Conservation (phyloP, 2,888 invertebrate species). For the Synergus gifuensis region DNA sequence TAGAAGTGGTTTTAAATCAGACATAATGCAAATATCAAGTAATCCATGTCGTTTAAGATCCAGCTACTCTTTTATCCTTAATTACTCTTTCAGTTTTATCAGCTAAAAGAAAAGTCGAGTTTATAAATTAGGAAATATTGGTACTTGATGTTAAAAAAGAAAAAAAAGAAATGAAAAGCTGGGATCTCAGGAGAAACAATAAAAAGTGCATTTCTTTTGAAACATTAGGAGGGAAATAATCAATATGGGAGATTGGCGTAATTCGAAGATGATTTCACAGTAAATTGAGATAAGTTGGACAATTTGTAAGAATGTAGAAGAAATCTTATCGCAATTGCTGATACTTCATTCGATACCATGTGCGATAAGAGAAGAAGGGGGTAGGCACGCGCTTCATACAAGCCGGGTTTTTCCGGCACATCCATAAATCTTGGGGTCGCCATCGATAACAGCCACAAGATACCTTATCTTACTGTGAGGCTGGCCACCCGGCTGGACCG, state of each 20-base stretch:
- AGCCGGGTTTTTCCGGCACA: constrained; percentile 62
- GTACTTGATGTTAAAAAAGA: too few relatives aligned
- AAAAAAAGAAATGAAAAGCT: too few relatives aligned
- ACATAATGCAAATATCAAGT: too few relatives aligned
- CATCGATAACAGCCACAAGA: constrained; percentile 74
- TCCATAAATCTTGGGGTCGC: constrained; percentile 73
- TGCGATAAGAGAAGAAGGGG: constrained; percentile 51
- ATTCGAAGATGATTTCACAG: not conserved
- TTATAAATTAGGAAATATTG: too few relatives aligned
- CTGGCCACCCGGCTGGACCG: constrained; percentile 59
- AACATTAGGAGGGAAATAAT: not conserved
- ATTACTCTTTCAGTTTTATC: too few relatives aligned
- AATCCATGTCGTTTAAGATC: too few relatives aligned
- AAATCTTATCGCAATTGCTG: constrained; percentile 53
- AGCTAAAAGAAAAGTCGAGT: too few relatives aligned
- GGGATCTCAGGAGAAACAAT: too few relatives aligned
- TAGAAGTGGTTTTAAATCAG: too few relatives aligned
- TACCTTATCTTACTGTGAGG: constrained; percentile 66
- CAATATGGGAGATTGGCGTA: not conserved
- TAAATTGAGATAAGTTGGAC: not conserved
- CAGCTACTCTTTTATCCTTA: too few relatives aligned
- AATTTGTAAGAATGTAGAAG: constrained; percentile 43
- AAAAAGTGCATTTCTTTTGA: not conserved
- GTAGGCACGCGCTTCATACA: constrained; percentile 55
- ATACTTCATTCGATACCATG: constrained; percentile 56